These are phyloP conservation scores for Gymnothorax reevesii DNA, from an alignment of 2,797 vertebrate species.

Conservation along the genomic window DNA sequence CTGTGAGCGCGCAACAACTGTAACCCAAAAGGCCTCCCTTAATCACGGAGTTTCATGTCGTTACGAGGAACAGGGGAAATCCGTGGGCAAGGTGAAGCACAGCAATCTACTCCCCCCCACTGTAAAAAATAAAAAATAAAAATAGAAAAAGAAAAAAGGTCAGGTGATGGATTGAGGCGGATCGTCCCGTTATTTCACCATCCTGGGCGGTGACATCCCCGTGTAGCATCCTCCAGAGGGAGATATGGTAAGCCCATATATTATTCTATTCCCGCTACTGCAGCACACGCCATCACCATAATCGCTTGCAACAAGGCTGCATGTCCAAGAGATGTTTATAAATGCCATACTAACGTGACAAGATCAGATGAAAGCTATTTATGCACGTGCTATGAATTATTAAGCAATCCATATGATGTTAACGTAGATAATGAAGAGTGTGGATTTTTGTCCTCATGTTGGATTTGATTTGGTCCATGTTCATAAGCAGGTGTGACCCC, in stretches of 20 bases:
- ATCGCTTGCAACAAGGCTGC: not conserved
- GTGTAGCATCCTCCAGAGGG: not conserved
- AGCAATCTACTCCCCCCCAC: not conserved
- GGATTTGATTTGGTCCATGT: not conserved
- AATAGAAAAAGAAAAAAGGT: not conserved
- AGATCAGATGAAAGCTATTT: not conserved
- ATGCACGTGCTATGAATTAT: not conserved
- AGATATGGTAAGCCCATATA: not conserved
- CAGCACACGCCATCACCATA: not conserved
- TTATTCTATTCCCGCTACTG: not conserved
- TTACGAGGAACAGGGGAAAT: slow-evolving; percentile 15
- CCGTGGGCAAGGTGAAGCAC: not conserved
- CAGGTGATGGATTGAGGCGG: not conserved
- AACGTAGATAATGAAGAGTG: not conserved
- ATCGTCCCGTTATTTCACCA: not conserved
- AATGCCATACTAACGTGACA: not conserved
- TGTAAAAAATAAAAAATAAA: too few species aligned
- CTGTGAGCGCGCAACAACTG: not conserved
- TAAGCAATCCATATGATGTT: not conserved
- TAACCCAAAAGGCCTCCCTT: not conserved
- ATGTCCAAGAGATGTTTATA: not conserved
- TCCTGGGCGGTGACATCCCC: not conserved
- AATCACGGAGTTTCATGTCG: not conserved
- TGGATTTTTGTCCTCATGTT: not conserved
- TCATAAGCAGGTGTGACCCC: not conserved